phyloP scores from a whole-genome alignment of 2,888 invertebrate species.

The Agonopterix heracliana region DNA sequence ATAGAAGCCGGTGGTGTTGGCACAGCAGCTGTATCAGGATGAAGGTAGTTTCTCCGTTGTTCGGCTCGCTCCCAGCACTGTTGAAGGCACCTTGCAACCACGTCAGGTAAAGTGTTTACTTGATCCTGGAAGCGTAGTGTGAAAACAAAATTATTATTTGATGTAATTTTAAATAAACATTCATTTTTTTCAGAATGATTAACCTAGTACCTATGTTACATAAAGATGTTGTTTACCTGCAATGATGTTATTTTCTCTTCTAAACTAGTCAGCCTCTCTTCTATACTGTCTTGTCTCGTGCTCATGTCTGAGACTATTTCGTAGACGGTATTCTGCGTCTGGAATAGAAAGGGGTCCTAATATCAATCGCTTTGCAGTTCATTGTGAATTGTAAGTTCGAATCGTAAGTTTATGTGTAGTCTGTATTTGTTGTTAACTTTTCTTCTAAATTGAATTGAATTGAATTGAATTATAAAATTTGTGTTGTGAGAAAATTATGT shows the following conservation, averaged over 20 bases:
- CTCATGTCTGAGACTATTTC: conserved; percentile 99
- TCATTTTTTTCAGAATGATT: too few relatives aligned
- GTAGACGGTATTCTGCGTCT: conserved; percentile 99
- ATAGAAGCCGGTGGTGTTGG: conserved; percentile 67
- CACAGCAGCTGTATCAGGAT: conserved; percentile 89
- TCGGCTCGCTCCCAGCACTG: conserved; percentile 88
- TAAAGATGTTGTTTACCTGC: conserved; percentile 83
- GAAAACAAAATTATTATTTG: too few relatives aligned
- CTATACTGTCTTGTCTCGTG: conserved; percentile 93
- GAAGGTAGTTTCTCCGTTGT: conserved; percentile 89
- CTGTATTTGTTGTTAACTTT: conserved; percentile 18
- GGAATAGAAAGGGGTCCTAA: conserved; percentile 76
- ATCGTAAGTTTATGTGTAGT: conserved; percentile 31
- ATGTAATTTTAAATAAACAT: too few relatives aligned
- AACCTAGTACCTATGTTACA: too few relatives aligned
- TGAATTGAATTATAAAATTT: not conserved
- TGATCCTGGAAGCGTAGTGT: conserved; percentile 76
- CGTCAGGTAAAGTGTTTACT: conserved; percentile 89
- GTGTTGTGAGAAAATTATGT: too few relatives aligned
- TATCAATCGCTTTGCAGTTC: conserved; percentile 73
- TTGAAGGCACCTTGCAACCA: conserved; percentile 84
- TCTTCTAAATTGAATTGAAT: conserved; percentile 4
- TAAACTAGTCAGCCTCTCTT: conserved; percentile 93
- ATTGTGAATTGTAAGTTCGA: conserved; percentile 48
- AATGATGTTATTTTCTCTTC: conserved; percentile 93